Evolutionary conservation across 2,888 invertebrate species (phyloP).

Genomic region (Chloroclysta siterata): DNA sequence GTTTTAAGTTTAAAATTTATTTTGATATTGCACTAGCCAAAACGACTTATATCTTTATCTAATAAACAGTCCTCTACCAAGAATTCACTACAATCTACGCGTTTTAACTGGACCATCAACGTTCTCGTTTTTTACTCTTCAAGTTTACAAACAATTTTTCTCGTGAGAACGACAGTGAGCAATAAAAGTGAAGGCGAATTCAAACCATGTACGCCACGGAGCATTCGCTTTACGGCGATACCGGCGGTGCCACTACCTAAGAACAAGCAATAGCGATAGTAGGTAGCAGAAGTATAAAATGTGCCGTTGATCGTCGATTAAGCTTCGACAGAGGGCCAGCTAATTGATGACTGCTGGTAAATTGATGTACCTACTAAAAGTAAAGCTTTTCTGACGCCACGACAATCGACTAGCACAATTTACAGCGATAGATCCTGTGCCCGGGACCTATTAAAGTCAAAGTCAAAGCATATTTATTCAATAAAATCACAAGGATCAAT

Average conservation of each 20-base stretch:
- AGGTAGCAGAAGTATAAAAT: no score
- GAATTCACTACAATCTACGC: conserved; percentile 4
- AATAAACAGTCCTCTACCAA: not conserved
- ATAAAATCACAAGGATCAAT: no score
- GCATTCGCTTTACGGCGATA: conserved; percentile 48
- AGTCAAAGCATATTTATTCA: no score
- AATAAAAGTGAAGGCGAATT: conserved; percentile 43
- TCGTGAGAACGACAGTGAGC: conserved; percentile 32
- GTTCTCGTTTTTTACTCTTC: conserved; percentile 18
- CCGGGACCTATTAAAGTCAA: no score
- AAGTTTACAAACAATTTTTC: conserved; percentile 28
- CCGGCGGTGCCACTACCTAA: conserved; percentile 2
- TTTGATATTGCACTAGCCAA: not conserved
- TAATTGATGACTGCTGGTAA: no score
- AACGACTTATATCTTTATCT: not conserved
- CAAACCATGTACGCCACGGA: conserved; percentile 39
- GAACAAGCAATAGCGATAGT: no score
- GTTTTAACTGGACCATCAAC: conserved; percentile 7
- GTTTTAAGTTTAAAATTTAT: not conserved
- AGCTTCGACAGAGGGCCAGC: no score
- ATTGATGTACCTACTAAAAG: no score
- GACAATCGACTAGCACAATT: no score
- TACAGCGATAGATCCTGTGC: no score
- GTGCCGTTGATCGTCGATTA: no score
- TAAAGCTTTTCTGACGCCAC: no score